Conservation (phyloP, 2,113 vertebrate species). For the Guaruba guarouba region DNA sequence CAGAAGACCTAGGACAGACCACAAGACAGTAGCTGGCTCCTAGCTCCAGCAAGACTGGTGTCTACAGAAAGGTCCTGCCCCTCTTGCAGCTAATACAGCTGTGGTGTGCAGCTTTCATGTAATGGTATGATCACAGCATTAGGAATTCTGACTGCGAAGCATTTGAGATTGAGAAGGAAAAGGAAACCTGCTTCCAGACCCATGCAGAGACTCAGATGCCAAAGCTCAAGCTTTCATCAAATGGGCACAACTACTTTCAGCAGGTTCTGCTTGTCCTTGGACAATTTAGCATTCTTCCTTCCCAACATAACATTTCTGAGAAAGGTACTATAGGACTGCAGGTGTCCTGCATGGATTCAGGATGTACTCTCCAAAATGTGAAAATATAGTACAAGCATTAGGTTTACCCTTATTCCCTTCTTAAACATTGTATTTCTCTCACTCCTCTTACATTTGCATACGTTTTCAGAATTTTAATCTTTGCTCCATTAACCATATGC, state of each 20-base stretch:
- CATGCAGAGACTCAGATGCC: neutral
- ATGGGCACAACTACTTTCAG: neutral
- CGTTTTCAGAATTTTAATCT: neutral
- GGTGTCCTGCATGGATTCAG: neutral
- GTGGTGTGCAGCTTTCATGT: neutral
- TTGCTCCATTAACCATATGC: neutral
- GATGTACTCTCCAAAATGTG: neutral
- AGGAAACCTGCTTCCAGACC: neutral
- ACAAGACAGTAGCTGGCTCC: neutral
- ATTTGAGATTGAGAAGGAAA: neutral
- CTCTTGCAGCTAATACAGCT: neutral
- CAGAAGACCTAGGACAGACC: neutral
- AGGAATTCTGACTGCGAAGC: neutral
- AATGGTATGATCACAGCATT: fast-evolving
- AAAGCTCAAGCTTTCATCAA: neutral
- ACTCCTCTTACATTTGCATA: neutral
- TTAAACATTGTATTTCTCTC: neutral
- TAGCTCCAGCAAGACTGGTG: neutral
- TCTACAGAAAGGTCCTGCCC: neutral
- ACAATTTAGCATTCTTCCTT: neutral
- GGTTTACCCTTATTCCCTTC: neutral
- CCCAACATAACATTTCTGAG: neutral
- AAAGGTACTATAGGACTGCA: neutral
- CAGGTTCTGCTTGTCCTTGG: neutral
- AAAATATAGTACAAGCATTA: neutral